Evolutionary conservation across 1,140 invertebrate genomes (phyloP), one percentile per base, ranked within the genome.

Genomic region (Melipona quadrifasciata): DNA sequence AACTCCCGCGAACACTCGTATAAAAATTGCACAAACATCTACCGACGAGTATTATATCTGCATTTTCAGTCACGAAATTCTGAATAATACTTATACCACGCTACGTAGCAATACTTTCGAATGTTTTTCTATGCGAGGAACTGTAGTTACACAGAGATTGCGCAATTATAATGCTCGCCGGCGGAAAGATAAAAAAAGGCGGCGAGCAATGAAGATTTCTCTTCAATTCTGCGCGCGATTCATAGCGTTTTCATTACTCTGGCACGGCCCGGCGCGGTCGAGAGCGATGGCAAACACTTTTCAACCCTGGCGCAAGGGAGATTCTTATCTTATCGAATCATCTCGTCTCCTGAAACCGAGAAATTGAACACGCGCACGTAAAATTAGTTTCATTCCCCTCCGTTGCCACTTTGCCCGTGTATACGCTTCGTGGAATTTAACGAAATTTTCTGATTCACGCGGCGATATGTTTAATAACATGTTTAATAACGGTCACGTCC

Each of bases 261-360:
- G 17, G 16, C 14, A 17, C 58, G 78, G 57, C 58, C 58, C 55
- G 17, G 16, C 14, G 24, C 58, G 78, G 57, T 57, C 2, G 76
- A 72, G 82, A n/a, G 24, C 34, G 68, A 53, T 47, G 70, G 71
- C 83, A 85, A 85, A 85, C 78, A 85, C 70, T 85, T 64, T 81
- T 74, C 78, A 72, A 53, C 34, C n/a, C 27, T 55, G 31, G 72
- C 51, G 55, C 51, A 64, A 81, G 53, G 19, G 78, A 81, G 68
- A 71, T 55, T 72, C 55, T 72, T 84, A 80, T 80, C 75, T 85
- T 67, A 80, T 80, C 83, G 83, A 64, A 74, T 85, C 55, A 85
- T 82, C 78, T 72, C 53, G 58, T 34, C 72, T 51, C 19, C 55
- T 85, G 14, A 74, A 74, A 34, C 83, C 57, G 58, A 61, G 67